phyloP scores from a whole-genome alignment of 2,888 invertebrate genomes.

The Acrobeloides nanus region DNA sequence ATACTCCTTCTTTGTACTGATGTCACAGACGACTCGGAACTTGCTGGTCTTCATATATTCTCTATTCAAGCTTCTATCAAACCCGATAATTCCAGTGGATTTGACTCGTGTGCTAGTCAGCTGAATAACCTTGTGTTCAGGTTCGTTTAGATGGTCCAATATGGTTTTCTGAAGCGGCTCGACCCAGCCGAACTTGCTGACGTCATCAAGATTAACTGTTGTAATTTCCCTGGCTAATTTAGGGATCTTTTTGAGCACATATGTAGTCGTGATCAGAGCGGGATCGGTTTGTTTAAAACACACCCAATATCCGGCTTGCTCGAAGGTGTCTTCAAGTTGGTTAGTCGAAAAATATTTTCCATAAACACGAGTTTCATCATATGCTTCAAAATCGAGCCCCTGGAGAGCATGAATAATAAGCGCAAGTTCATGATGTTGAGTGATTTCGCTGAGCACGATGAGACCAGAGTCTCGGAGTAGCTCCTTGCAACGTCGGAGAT shows the following conservation, averaged over 20 bases:
- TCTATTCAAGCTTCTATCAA: conserved; percentile 72
- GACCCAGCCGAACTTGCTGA: conserved; percentile 51
- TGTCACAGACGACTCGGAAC: conserved; percentile 49
- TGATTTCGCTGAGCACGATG: conserved; percentile 55
- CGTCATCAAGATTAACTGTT: conserved; percentile 49
- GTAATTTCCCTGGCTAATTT: conserved; percentile 35
- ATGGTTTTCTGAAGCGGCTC: conserved; percentile 51
- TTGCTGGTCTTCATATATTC: conserved; percentile 51
- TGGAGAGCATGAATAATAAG: conserved; percentile 35
- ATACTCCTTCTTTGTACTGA: conserved; percentile 38
- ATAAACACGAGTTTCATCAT: conserved; percentile 28
- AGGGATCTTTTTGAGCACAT: conserved; percentile 37
- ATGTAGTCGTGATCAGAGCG: conserved; percentile 37
- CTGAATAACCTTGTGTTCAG: conserved; percentile 58
- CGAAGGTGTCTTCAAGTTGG: conserved; percentile 38
- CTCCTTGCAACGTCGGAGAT: conserved; percentile 35
- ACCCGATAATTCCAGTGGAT: conserved; percentile 72
- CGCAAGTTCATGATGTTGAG: conserved; percentile 51
- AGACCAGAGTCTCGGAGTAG: conserved; percentile 55
- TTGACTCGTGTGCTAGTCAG: conserved; percentile 60
- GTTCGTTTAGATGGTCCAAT: conserved; percentile 68
- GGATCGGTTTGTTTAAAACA: conserved; percentile 45
- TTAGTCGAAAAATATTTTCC: conserved; percentile 44
- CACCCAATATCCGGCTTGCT: conserved; percentile 44
- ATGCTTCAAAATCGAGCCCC: conserved; percentile 28